These are phyloP conservation scores for Heterotis niloticus DNA, from an alignment of 2,113 vertebrate genomes.

Conservation along the genomic window DNA sequence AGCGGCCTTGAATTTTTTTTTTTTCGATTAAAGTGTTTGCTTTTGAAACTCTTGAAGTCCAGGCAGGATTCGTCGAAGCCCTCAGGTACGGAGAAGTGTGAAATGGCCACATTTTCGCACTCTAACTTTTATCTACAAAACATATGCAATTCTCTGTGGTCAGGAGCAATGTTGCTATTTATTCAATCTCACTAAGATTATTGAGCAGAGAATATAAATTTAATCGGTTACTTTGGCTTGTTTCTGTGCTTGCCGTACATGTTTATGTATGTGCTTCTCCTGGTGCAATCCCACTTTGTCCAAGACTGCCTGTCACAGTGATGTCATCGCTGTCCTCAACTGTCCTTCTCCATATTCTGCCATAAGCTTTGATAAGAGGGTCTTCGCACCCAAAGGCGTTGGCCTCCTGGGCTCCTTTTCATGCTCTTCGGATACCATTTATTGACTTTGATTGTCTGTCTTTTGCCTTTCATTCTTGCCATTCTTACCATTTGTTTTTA, in stretches of 20 bases:
- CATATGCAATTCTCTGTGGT: conserved; percentile 28
- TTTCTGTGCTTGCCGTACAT: neutral
- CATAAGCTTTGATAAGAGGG: no score
- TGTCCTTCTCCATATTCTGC: no score
- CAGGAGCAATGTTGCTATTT: conserved; percentile 43
- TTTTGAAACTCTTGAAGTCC: conserved; percentile 8
- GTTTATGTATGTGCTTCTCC: neutral
- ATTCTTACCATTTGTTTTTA: no score
- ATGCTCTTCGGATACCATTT: no score
- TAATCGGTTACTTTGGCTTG: neutral
- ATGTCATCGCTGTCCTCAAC: no score
- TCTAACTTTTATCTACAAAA: conserved; percentile 39
- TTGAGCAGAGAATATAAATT: conserved; percentile 31
- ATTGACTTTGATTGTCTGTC: no score
- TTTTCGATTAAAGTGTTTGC: neutral
- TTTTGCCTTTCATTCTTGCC: no score
- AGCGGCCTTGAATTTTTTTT: neutral
- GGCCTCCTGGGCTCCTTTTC: no score
- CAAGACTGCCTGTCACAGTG: no score
- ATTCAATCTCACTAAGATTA: conserved; percentile 40
- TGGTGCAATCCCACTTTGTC: no score
- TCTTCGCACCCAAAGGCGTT: no score
- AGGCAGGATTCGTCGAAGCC: conserved; percentile 31
- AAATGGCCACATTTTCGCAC: conserved; percentile 35
- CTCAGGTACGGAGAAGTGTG: conserved; percentile 28